phyloP scores from a whole-genome alignment of 2,888 invertebrate species.

The Escarpia spicata region DNA sequence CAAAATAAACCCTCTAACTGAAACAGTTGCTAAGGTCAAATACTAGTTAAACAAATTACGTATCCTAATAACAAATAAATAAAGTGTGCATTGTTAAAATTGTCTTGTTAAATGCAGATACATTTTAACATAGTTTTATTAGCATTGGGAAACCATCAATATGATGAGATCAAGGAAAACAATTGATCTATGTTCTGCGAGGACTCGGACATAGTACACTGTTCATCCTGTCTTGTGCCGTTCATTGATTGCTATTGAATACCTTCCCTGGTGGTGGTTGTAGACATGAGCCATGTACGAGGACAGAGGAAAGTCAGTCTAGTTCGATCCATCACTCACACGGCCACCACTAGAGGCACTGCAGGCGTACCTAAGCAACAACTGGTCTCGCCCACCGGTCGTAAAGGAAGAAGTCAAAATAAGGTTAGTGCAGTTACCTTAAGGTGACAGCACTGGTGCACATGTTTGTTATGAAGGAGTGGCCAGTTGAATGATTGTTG shows the following conservation, averaged over 20 bases:
- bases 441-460: not conserved
- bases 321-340: not conserved
- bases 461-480: not conserved
- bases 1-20: no score
- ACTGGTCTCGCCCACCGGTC: not conserved
- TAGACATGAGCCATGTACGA: not conserved
- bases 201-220: not conserved
- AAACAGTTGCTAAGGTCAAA: no score
- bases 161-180: not conserved
- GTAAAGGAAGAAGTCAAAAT: not conserved
- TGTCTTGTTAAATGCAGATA: not conserved
- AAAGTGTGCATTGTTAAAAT: no score
- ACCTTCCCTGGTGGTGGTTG: not conserved
- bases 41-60: no score
- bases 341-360: not conserved
- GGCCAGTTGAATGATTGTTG: not conserved
- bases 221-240: not conserved
- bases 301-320: not conserved
- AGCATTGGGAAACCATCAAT: not conserved
- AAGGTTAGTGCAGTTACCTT: not conserved
- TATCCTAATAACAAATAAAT: no score
- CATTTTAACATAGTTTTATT: not conserved
- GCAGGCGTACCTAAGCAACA: not conserved
- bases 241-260: not conserved
- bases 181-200: not conserved